A percentile compares a stretch with the other conserved stretches of the same genome.
These are phyloP conservation scores for Ceyx cyanopectus DNA, from an alignment of 2,113 vertebrate genomes.

Conservation along the genomic window DNA sequence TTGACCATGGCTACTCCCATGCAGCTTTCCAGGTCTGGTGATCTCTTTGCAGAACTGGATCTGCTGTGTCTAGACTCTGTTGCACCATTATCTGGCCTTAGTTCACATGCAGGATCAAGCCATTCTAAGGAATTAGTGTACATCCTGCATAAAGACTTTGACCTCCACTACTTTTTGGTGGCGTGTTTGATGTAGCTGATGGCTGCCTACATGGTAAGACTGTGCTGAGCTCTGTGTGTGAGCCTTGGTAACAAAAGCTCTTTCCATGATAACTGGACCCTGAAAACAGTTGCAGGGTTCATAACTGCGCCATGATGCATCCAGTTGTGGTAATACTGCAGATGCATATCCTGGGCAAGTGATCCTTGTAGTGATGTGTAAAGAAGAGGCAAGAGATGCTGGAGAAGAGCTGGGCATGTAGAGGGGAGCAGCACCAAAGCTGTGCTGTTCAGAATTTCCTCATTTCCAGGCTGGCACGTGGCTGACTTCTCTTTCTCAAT, in stretches of 20 bases:
- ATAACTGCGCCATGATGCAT: neutral
- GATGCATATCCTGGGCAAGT: neutral
- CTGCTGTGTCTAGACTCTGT: neutral
- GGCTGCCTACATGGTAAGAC: rapidly evolving
- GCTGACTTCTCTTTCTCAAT: neutral
- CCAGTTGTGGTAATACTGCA: neutral
- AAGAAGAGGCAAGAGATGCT: neutral
- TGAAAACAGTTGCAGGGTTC: neutral
- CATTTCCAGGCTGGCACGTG: neutral
- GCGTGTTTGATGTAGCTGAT: neutral
- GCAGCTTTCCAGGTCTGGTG: neutral
- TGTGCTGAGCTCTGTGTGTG: neutral
- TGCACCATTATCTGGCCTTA: neutral
- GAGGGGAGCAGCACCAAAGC: neutral
- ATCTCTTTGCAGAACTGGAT: neutral
- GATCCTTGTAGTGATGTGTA: neutral
- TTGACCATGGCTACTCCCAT: neutral
- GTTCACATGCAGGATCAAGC: neutral
- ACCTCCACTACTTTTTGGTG: neutral
- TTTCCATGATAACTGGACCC: neutral
- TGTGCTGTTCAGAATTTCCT: neutral
- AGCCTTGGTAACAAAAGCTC: neutral
- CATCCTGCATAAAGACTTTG: neutral
- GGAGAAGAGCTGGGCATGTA: neutral
- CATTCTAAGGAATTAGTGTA: neutral